Base-by-base conservation (phyloP, 2,888 invertebrate genomes). In the Aelia acuminata region DNA sequence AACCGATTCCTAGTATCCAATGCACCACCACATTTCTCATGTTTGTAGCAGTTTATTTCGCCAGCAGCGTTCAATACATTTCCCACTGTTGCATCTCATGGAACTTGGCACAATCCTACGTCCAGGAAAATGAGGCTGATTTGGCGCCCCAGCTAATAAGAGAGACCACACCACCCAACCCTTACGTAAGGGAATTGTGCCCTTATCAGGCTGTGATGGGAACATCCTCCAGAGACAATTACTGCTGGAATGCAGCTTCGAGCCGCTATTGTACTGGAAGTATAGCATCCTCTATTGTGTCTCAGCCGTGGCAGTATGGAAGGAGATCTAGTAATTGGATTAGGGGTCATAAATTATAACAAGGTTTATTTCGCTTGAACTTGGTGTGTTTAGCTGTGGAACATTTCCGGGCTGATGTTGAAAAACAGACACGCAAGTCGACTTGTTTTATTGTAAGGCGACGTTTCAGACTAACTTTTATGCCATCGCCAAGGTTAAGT, bases 151-250 rank as follows among this genome's bases (percentile, higher is more conserved):
- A 43, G 43, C 80, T 80, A 43, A 80, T 43, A 43, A 80, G 80
- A 80, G 80, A 80, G 43, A 47, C 80, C n/a, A 80, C n/a, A 43
- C n/a, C 22, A 4, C 43, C 22, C 22, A 80, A 4, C 10, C 3
- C 80, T 80, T 80, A 80, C 80, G 35, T 80, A 80, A 47, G 43
- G 20, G 43, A n/a, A 80, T 80, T 43, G 43, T 80, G 43, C n/a
- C 43, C 22, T 80, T 80, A 80, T 80, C 80, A 47, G 39, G 3
- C 43, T 1, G 11, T 43, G 80, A 80, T 80, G 80, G 63, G 80
- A 80, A 80, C 43, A 80, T 80, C 80, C 75, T 43, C 80, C 43
- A 80, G 43, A 80, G 80, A 80, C 80, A 80, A 80, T 80, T 43
- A 47, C 43, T n/a, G 10, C 22, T 43, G 80, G 80, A 80, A 80